Evolutionary conservation across 1,140 invertebrate genomes (phyloP).

Genomic region (Aricia agestis): DNA sequence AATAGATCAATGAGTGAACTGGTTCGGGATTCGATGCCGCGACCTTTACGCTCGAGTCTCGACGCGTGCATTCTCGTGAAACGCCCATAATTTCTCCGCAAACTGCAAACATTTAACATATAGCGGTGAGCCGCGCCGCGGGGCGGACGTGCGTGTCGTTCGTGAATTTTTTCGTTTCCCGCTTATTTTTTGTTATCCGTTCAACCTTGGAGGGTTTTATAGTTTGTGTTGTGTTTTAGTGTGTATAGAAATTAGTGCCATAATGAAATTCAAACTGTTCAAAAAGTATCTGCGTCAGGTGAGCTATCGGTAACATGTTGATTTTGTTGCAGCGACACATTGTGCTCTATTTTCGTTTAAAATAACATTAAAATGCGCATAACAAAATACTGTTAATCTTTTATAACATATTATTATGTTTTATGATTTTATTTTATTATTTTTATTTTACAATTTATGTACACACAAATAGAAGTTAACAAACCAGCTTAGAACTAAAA

Average conservation of each 20-base stretch:
- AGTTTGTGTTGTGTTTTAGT: conserved; percentile 16
- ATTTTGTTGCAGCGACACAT: conserved; percentile 11
- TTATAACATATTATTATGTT: not conserved
- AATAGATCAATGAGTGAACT: not conserved
- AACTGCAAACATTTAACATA: conserved; percentile 17
- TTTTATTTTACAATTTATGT: no score
- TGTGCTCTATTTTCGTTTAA: conserved; percentile 8
- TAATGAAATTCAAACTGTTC: conserved; percentile 27
- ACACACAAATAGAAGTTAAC: no score
- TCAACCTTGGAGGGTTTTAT: conserved; percentile 12
- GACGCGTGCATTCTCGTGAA: not conserved
- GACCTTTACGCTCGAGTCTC: not conserved
- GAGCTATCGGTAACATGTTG: conserved; percentile 10
- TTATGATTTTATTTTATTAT: not conserved
- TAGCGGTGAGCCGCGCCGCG: conserved; percentile 6
- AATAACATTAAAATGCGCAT: conserved; percentile 8
- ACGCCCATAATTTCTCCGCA: conserved; percentile 19
- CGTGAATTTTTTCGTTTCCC: conserved; percentile 8
- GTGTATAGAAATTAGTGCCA: conserved; percentile 19
- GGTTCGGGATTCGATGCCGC: not conserved
- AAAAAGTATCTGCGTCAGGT: conserved; percentile 24
- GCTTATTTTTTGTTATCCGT: conserved; percentile 12
- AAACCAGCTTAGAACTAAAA: no score
- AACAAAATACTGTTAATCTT: not conserved
- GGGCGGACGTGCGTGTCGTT: conserved; percentile 20